Evolutionary conservation across 2,888 invertebrate genomes (phyloP).

Genomic region (Drosophila recens): DNA sequence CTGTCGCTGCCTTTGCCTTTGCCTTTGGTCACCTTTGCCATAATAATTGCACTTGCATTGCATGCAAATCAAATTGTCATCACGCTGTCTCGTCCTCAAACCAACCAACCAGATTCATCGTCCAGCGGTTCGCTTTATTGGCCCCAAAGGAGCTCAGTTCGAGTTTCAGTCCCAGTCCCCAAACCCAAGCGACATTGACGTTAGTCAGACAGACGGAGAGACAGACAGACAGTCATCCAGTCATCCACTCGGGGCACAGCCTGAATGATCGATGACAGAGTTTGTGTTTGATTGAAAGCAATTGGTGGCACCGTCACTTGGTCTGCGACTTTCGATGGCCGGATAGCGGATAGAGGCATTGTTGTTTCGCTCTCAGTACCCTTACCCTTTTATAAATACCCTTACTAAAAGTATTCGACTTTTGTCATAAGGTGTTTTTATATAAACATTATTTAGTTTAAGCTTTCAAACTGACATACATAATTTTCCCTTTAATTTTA

Average conservation of each 20-base stretch:
- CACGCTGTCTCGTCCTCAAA: conserved; percentile 69
- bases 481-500: no score
- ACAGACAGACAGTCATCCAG: conserved; percentile 42
- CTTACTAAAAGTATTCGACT: neutral
- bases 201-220: conserved; percentile 22
- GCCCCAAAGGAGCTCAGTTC: conserved; percentile 73
- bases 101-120: conserved; percentile 18
- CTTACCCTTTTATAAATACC: neutral
- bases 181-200: conserved; percentile 57
- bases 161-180: conserved; percentile 8
- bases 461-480: no score
- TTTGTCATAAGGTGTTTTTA: neutral
- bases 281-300: conserved; percentile 84
- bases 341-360: conserved; percentile 27
- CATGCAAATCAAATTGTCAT: conserved; percentile 84
- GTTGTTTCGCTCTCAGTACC: conserved; percentile 28
- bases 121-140: conserved; percentile 76
- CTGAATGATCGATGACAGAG: conserved; percentile 83
- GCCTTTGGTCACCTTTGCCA: conserved; percentile 78
- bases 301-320: conserved; percentile 81
- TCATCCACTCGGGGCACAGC: conserved; percentile 37
- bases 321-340: conserved; percentile 54
- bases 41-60: conserved; percentile 84
- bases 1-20: conserved; percentile 11
- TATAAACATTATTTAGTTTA: no score